Percentiles rank a stretch among this genome's conserved stretches.
Evolutionary conservation across 2,797 vertebrate species (phyloP).

Genomic region (Miichthys miiuy): DNA sequence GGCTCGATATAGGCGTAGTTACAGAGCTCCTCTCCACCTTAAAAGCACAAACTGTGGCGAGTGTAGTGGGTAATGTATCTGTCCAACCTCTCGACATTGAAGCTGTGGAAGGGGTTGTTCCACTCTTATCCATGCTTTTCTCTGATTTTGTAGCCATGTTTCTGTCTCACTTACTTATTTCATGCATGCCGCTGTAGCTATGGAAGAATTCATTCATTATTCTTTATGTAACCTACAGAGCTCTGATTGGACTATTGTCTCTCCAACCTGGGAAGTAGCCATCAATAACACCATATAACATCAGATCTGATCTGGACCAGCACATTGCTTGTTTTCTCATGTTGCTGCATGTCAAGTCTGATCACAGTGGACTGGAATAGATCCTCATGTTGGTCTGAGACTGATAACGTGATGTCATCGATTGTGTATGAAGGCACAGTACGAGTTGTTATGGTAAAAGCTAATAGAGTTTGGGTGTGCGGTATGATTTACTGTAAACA

Average conservation of each 20-base stretch:
- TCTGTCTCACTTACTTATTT: too few species aligned
- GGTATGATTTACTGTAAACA: slow-evolving; percentile 14
- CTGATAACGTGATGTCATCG: not conserved
- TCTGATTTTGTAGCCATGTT: not conserved
- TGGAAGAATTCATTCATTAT: not conserved
- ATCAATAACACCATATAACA: not conserved
- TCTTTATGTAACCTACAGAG: not conserved
- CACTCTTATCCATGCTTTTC: not conserved
- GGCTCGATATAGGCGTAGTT: too few species aligned
- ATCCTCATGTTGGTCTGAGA: not conserved
- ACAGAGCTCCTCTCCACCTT: too few species aligned
- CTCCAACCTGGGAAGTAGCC: not conserved
- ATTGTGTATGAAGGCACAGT: not conserved
- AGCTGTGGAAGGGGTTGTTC: not conserved
- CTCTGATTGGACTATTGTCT: not conserved
- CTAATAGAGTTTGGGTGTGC: not conserved
- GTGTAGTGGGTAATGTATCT: not conserved
- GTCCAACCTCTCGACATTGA: not conserved
- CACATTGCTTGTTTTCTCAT: not conserved
- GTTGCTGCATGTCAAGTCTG: not conserved
- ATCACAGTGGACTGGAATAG: not conserved
- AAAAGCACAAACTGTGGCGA: not conserved
- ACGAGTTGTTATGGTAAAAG: not conserved
- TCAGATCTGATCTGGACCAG: not conserved
- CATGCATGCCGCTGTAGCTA: too few species aligned